Evolutionary conservation across 2,888 invertebrate genomes (phyloP).

Genomic region (Drosophila vallismaia): DNA sequence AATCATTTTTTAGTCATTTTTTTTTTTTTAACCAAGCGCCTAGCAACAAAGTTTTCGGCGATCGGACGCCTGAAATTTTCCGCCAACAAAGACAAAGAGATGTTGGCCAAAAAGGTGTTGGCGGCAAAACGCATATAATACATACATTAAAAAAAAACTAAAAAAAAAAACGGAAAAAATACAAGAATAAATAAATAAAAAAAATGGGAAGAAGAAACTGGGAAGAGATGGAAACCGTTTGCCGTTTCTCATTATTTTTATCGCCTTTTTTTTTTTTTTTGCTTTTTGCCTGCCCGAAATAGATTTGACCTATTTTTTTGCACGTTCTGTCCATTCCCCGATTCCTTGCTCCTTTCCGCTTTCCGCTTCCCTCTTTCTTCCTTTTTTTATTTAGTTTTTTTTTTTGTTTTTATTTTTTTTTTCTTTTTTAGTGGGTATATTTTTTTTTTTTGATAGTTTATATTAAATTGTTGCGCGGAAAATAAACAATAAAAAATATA

Average conservation of each 20-base stretch:
- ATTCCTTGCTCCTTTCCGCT: constrained; percentile 13
- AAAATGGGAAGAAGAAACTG: neutral
- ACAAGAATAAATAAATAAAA: neutral
- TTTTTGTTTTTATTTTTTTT: neutral
- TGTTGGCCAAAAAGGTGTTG: constrained; percentile 26
- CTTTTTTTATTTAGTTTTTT: constrained; percentile 7
- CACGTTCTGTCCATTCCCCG: constrained; percentile 41
- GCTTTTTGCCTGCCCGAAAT: constrained; percentile 49
- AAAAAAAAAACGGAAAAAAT: neutral
- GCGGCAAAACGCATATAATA: constrained; percentile 6
- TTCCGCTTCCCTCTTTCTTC: neutral
- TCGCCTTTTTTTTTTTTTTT: constrained; percentile 54
- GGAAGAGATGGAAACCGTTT: constrained; percentile 35
- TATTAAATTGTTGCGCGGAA: constrained; percentile 25
- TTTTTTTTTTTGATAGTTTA: constrained; percentile 22
- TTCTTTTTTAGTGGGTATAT: neutral
- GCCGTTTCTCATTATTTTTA: constrained; percentile 45
- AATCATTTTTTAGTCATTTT: constrained; percentile 10
- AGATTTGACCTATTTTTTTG: constrained; percentile 73
- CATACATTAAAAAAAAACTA: neutral
- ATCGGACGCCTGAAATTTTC: constrained; percentile 20
- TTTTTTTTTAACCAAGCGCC: constrained; percentile 28
- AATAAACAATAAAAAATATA: constrained; percentile 20
- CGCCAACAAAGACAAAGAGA: constrained; percentile 1
- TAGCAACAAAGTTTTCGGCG: constrained; percentile 17